Evolutionary conservation across 2,797 vertebrate genomes (phyloP).

Genomic region (Labroides dimidiatus): DNA sequence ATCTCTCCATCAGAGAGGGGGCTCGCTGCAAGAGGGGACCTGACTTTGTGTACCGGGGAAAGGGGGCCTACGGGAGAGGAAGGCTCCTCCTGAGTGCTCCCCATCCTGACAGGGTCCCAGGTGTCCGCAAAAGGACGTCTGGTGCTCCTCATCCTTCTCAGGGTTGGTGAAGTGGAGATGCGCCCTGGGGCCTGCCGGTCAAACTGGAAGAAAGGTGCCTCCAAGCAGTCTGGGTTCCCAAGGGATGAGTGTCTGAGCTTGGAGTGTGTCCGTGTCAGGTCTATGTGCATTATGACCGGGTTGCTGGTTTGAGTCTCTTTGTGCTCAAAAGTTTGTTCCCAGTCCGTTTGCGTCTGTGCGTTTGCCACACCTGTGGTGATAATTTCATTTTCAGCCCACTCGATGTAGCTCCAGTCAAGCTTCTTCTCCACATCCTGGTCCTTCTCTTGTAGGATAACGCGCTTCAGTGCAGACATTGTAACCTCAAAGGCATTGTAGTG

Average conservation of each 20-base stretch:
- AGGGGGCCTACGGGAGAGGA: conserved; percentile 41
- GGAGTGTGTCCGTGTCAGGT: conserved; percentile 75
- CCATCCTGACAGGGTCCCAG: conserved; percentile 63
- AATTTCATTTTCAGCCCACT: conserved; percentile 76
- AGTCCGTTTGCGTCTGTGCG: conserved; percentile 80
- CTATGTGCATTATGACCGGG: conserved; percentile 81
- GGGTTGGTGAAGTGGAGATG: conserved; percentile 92
- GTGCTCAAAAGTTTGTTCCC: conserved; percentile 47
- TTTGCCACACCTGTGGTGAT: conserved; percentile 48
- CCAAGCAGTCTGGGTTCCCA: conserved; percentile 58
- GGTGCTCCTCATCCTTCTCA: conserved; percentile 87
- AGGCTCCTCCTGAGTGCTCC: conserved; percentile 70
- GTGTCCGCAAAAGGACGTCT: conserved; percentile 60
- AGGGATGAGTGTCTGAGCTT: conserved; percentile 71
- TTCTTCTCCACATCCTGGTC: conserved; percentile 72
- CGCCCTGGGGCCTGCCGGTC: conserved; percentile 86
- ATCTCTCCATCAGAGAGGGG: conserved; percentile 62
- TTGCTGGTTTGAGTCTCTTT: conserved; percentile 82
- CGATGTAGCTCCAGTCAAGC: conserved; percentile 81
- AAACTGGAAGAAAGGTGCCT: conserved; percentile 83
- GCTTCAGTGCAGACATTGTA: conserved; percentile 82
- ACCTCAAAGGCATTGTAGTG: conserved; percentile 76
- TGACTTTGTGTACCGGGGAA: conserved; percentile 59
- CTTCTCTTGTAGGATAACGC: conserved; percentile 75
- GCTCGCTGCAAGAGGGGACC: conserved; percentile 76